A percentile compares a stretch with the other conserved stretches of the same genome.
phyloP scores from a whole-genome alignment of 2,888 invertebrate species.

The Hartigia nigra region DNA sequence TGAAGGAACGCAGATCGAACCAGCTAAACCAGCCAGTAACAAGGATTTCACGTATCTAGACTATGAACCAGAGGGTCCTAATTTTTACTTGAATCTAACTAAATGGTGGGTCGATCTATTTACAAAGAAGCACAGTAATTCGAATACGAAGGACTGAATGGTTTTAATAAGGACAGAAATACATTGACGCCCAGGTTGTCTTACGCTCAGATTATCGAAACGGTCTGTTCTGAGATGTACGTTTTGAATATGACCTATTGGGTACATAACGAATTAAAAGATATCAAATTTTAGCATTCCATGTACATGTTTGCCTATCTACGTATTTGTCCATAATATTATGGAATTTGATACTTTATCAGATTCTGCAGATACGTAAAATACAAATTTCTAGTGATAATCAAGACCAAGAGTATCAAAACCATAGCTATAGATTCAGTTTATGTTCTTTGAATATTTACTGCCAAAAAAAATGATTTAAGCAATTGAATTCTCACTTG shows the following conservation, averaged over 20 bases:
- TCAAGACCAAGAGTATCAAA: background rate
- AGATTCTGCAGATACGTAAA: background rate
- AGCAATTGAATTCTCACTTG: background rate
- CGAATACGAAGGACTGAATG: background rate
- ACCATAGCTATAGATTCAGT: background rate
- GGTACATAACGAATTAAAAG: background rate
- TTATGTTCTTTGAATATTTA: background rate
- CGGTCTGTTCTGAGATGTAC: background rate
- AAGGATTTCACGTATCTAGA: slow-evolving; percentile 68
- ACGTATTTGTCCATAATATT: background rate
- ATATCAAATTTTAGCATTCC: background rate
- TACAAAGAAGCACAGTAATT: slow-evolving; percentile 37
- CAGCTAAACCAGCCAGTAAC: slow-evolving; percentile 68
- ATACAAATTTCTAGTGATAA: background rate
- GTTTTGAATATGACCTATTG: background rate
- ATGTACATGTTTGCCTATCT: background rate
- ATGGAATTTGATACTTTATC: background rate
- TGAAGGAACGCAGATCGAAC: slow-evolving; percentile 81
- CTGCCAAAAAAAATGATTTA: background rate
- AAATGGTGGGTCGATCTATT: slow-evolving; percentile 72
- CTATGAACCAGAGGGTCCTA: slow-evolving; percentile 72
- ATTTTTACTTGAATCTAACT: slow-evolving; percentile 75
- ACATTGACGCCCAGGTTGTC: background rate
- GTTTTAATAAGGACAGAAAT: background rate
- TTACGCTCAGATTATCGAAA: background rate